Evolutionary conservation across 2,888 invertebrate species (phyloP), one percentile per base, ranked within the genome.

Genomic region (Drosophila quinaria): DNA sequence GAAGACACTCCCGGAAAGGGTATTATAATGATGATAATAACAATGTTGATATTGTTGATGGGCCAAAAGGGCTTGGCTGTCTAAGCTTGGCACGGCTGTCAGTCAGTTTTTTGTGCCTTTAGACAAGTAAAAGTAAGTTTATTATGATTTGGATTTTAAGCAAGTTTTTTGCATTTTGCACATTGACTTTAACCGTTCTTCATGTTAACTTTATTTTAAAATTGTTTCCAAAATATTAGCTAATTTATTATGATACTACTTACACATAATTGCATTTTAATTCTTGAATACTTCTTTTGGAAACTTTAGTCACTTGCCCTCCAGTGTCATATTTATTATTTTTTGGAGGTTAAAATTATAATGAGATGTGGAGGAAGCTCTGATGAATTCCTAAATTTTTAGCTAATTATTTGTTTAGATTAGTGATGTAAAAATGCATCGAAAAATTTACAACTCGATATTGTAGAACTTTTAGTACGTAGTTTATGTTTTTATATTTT

Each of bases 11-110:
- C 4, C 4, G 9, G 15, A 29, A 6, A 54, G 52, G 6, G 52
- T 33, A 55, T 42, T n/a, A 11, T 9, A 33, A 47, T 69, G 39
- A 29, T 19, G 15, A 62, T 65, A 49, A 35, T 47, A 13, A 64
- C 13, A 31, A 46, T 66, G 33, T 37, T 55, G 31, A 55, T 55
- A 33, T 44, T 55, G 55, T 42, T 44, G 31, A 55, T 55, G 54
- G 54, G 31, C 22, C 42, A 42, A 55, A 55, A 55, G 55, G 55
- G 55, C 55, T 42, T 44, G 41, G 42, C 19, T 44, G 42, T 55
- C 33, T 42, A 5, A 42, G 55, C 42, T n/a, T 42, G 19, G n/a
- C 33, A 44, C 37, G 22, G 33, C 17, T 56, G 44, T 29, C 50
- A 44, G 39, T 50, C 44, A 19, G 33, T 2, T 35, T 49, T 11